Evolutionary conservation across 2,113 vertebrate genomes (phyloP).

Genomic region (Tyrannus savana): DNA sequence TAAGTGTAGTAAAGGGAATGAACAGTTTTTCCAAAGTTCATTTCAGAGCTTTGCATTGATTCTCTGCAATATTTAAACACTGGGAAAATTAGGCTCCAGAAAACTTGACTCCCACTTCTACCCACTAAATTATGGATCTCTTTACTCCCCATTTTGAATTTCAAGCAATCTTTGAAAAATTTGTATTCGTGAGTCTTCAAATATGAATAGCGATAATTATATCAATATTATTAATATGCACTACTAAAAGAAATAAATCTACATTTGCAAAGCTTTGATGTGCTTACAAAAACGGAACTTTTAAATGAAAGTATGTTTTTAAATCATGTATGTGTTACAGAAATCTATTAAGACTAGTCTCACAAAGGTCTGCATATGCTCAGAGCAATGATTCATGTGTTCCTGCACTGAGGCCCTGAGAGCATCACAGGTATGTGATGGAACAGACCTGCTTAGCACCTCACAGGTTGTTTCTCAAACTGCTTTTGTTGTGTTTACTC

Average conservation of each 20-base stretch:
- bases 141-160: constrained; percentile 18
- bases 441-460: neutral
- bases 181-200: constrained; percentile 26
- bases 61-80: constrained; percentile 7
- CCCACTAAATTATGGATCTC: constrained; percentile 35
- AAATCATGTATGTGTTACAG: constrained; percentile 24
- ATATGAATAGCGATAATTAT: constrained; percentile 44
- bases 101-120: constrained; percentile 35
- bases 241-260: constrained; percentile 43
- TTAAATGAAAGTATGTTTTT: constrained; percentile 35
- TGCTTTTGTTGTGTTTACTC: neutral
- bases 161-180: constrained; percentile 46
- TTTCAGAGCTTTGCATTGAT: constrained; percentile 20
- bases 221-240: constrained; percentile 52
- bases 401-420: neutral
- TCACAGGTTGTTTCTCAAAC: neutral
- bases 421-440: neutral
- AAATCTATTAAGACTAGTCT: constrained; percentile 20
- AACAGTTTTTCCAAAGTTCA: constrained; percentile 19
- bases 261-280: constrained; percentile 60
- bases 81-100: constrained; percentile 8
- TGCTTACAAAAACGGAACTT: constrained; percentile 36
- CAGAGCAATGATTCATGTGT: neutral
- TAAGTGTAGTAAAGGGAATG: neutral
- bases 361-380: neutral